A percentile compares a stretch with the other conserved stretches of the same genome.
Conservation (phyloP, 2,888 invertebrate genomes). For the Acholoe squamosa region DNA sequence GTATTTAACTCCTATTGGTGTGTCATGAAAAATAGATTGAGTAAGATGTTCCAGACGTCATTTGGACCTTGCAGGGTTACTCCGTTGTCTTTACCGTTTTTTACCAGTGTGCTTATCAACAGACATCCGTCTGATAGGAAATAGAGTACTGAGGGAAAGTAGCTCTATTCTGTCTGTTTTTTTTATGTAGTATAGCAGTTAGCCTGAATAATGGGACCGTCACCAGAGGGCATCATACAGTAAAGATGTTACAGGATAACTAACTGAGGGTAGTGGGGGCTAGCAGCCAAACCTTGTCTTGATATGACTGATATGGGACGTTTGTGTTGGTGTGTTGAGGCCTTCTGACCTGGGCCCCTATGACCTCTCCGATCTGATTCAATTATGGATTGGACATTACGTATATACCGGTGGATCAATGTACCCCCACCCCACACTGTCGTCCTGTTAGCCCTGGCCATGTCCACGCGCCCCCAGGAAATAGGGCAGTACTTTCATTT, state of each 20-base stretch:
- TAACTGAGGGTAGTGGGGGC: neutral
- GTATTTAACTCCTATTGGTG: too few species aligned
- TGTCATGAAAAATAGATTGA: too few species aligned
- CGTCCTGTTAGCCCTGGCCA: neutral
- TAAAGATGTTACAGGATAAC: neutral
- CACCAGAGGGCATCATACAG: neutral
- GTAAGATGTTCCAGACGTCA: too few species aligned
- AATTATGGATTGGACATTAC: conserved; percentile 52
- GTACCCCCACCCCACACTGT: neutral
- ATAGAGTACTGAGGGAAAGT: too few species aligned
- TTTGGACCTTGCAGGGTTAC: too few species aligned
- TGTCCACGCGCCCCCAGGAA: conserved; percentile 1
- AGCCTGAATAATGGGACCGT: neutral
- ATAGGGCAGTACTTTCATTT: conserved; percentile 37
- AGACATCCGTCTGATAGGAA: too few species aligned
- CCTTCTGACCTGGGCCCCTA: neutral
- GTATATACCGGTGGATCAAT: conserved; percentile 47
- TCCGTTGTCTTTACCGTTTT: too few species aligned
- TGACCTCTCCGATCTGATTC: conserved; percentile 13
- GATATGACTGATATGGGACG: too few species aligned
- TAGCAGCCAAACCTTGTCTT: neutral
- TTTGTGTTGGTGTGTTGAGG: neutral
- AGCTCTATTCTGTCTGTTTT: neutral
- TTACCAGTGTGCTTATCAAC: too few species aligned
- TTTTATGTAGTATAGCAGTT: neutral